Base-by-base conservation (phyloP, 2,888 invertebrate genomes). In the Thereva unica region DNA sequence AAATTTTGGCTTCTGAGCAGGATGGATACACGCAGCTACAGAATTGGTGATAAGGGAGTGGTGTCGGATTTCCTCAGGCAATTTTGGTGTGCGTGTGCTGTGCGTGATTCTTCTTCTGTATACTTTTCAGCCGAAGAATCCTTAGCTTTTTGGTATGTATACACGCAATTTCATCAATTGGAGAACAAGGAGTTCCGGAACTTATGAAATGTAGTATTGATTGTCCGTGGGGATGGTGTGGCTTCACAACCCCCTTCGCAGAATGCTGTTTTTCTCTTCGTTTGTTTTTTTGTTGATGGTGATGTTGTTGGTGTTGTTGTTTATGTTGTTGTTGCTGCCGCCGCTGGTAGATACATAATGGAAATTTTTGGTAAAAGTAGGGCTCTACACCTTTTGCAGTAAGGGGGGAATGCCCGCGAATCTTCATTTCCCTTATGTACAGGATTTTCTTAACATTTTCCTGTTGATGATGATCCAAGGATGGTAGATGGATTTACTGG, bases 21-120 rank as follows among this genome's bases (percentile, higher is more conserved):
- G 23, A 23, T 23, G 23, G 23, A 23, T 23, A 23, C 23, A 23
- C 23, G 23, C 23, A 23, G 23, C 23, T 23, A 23, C 23, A 59
- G 38, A 59, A n/a, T 4, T 10, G 38, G 45, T 59, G 12, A 47
- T 45, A 47, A 47, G 47, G 41, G 57, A 59, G 47, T 47, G 57
- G 57, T 59, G 57, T 59, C 57, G 8, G 34, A 47, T 59, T 59
- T 59, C 57, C 47, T 7, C 9, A 47, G 12, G 23, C 34, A 59
- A 8, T 12, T 37, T 5, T 4, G 9, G 10, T 12, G 7, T n/a
- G 10, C 47, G 57, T 40, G 41, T 59, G 38, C 23, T 23, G 23
- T 23, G 23, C 23, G 23, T 23, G 23, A 23, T 23, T 23, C 23
- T 23, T 23, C 23, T 23, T 1, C 23, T 23, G 23, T 1, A 23